Evolutionary conservation across 2,113 vertebrate genomes (phyloP).

Genomic region (Dicaeum eximium): DNA sequence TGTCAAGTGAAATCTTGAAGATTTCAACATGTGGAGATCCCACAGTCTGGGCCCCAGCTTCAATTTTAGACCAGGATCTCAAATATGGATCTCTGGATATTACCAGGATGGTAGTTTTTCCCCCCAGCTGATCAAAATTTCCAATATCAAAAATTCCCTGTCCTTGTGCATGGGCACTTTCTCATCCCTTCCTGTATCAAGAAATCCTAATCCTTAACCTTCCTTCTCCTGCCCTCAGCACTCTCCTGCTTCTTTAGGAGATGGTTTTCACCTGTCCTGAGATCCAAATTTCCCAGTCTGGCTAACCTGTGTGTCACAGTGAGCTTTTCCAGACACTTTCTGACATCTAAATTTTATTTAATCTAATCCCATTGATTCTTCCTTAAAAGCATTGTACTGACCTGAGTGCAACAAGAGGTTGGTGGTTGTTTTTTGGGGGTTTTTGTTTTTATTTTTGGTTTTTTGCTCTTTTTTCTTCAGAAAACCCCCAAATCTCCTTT

Average conservation of each 20-base stretch:
- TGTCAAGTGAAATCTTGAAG: background rate
- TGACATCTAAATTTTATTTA: background rate
- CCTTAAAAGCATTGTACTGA: background rate
- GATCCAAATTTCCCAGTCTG: background rate
- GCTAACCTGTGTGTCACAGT: background rate
- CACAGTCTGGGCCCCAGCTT: background rate
- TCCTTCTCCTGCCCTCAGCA: background rate
- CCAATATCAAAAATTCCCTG: background rate
- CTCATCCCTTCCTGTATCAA: background rate
- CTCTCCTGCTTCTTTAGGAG: background rate
- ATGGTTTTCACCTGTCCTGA: background rate
- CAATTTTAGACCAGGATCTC: background rate
- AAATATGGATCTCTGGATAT: too few relatives aligned
- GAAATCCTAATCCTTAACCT: background rate
- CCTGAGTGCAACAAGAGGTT: background rate
- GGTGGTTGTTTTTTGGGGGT: background rate
- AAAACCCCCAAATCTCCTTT: background rate
- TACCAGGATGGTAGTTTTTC: background rate
- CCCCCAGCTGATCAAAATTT: background rate
- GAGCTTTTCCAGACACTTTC: background rate
- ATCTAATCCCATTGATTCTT: background rate
- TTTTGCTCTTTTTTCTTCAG: background rate
- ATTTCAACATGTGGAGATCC: background rate
- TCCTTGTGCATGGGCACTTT: background rate
- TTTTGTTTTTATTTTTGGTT: accelerated